Evolutionary conservation across 2,113 vertebrate genomes (phyloP).

Genomic region (Tupaia chinensis): DNA sequence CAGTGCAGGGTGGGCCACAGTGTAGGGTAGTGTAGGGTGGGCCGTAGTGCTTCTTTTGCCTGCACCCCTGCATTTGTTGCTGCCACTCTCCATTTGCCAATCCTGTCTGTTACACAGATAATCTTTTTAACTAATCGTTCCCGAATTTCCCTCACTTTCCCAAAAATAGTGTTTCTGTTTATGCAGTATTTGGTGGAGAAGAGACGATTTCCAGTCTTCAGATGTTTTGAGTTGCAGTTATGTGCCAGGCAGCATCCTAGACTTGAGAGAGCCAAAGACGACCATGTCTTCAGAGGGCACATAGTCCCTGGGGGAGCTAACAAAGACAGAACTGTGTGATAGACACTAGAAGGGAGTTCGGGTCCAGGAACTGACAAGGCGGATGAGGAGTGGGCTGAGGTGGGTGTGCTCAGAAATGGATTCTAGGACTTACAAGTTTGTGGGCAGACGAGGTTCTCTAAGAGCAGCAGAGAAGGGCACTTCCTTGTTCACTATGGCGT

Average conservation of each 20-base stretch:
- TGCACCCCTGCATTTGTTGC: neutral
- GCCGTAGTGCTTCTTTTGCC: no score
- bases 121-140: neutral
- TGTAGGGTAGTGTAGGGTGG: neutral
- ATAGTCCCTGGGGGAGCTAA: no score
- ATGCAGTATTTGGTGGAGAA: neutral
- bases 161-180: neutral
- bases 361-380: neutral
- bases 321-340: neutral
- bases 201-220: neutral
- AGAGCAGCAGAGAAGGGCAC: neutral
- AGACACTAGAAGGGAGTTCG: neutral
- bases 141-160: neutral
- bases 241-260: neutral
- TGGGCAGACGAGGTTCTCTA: neutral
- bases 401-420: no score
- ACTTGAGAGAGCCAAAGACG: neutral
- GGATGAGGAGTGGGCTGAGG: neutral
- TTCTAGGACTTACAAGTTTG: neutral
- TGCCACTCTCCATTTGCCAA: neutral
- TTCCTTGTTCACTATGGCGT: neutral
- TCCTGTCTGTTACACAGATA: neutral
- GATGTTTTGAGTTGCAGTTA: neutral
- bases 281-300: neutral
- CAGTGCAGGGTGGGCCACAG: no score